Base-by-base conservation (phyloP, 2,888 invertebrate species). In the Drosophila kambysellisi region DNA sequence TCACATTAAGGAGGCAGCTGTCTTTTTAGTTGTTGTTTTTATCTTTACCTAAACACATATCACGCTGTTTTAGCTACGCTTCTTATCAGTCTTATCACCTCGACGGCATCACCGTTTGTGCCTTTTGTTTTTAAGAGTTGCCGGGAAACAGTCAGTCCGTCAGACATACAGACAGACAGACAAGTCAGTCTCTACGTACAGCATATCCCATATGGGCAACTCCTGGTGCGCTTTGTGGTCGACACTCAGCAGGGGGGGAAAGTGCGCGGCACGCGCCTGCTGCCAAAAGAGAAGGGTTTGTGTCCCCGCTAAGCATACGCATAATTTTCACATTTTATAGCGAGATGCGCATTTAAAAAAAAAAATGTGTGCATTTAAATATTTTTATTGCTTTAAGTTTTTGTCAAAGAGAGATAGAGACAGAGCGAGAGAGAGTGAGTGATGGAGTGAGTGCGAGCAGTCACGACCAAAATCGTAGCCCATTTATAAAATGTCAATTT, bases 401-500 rank as follows among this genome's bases (percentile, higher is more conserved):
- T 53, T 25, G 48, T 39, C 39, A 25, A 25, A 25, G 25, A 46
- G 12, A 25, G 46, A 15, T 0, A 12, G 20, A 46, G 12, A 2
- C 3, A 7, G 43, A 20, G 5, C 5, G 43, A 43, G n/a, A 43
- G 43, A 46, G 43, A 9, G 52, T 33, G 43, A 61, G 20, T 39
- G 15, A 33, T 17, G 12, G 35, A 35, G 53, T 39, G 53, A 39
- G 2, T 12, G 29, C 5, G 46, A 39, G 15, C 11, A 37, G 37
- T 29, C 3, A 41, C 58, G 58, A 66, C 6, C 33, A 30, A 79
- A 73, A 75, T 70, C 70, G 74, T 61, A 76, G 78, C 81, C 86
- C 89, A 89, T 90, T 89, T 89, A 90, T 90, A 89, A 89, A 88
- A 90, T 89, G 89, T 89, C 89, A 89, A 89, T 90, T 89, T 81